Percentiles rank a stretch among this genome's conserved stretches.
These are phyloP conservation scores for Micromys minutus DNA, from an alignment of 2,113 vertebrate genomes.

Conservation along the genomic window DNA sequence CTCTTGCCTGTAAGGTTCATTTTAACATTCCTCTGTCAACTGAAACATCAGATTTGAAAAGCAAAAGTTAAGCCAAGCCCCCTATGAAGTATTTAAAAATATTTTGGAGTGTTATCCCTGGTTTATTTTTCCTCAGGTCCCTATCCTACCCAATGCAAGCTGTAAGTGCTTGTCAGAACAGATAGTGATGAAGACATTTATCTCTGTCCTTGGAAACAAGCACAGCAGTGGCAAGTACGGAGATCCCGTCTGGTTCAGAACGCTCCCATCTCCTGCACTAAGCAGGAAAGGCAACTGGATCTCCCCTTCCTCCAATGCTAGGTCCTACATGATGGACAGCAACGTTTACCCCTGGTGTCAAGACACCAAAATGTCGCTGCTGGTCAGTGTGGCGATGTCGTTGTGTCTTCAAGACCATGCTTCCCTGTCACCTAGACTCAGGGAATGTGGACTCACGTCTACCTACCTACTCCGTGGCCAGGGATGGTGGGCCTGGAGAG, in stretches of 20 bases:
- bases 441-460: background rate
- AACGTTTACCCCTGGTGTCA: background rate
- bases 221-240: background rate
- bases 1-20: background rate
- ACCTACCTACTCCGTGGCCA: background rate
- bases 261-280: background rate
- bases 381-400: background rate
- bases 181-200: background rate
- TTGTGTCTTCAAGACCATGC: background rate
- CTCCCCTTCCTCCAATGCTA: background rate
- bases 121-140: constrained; percentile 15
- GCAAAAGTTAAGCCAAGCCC: constrained; percentile 30
- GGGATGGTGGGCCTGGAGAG: background rate
- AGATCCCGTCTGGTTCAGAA: background rate
- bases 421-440: accelerated
- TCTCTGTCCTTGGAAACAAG: background rate
- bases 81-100: constrained; percentile 41
- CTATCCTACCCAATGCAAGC: background rate
- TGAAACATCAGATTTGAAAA: constrained; percentile 40
- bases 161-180: background rate
- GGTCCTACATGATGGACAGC: background rate
- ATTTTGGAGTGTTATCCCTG: constrained; percentile 13
- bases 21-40: constrained; percentile 52
- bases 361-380: background rate
- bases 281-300: background rate